phyloP scores from a whole-genome alignment of 1,140 invertebrate genomes.

The Drosophila micromelanica region DNA sequence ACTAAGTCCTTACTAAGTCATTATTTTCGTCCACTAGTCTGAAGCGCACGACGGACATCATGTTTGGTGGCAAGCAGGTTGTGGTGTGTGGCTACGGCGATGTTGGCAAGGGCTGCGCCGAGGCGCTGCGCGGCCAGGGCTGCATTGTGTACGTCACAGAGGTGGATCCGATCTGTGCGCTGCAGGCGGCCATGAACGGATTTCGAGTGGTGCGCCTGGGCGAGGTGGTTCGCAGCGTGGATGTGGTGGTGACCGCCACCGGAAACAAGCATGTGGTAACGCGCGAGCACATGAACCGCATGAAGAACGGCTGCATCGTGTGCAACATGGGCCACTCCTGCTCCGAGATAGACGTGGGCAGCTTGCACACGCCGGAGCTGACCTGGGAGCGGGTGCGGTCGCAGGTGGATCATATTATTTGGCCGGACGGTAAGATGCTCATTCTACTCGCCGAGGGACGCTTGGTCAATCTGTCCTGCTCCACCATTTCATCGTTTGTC shows the following conservation, averaged over 20 bases:
- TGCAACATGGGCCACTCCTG: slow-evolving; percentile 99
- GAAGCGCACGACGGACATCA: slow-evolving; percentile 97
- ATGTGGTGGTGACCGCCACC: slow-evolving; percentile 97
- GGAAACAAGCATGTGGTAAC: slow-evolving; percentile 98
- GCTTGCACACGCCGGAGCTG: slow-evolving; percentile 95
- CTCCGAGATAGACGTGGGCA: slow-evolving; percentile 98
- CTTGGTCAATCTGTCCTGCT: slow-evolving; percentile 97
- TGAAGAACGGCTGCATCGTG: slow-evolving; percentile 98
- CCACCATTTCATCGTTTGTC: slow-evolving; percentile 98
- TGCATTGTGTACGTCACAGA: slow-evolving; percentile 97
- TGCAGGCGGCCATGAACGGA: slow-evolving; percentile 99
- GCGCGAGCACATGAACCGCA: slow-evolving; percentile 97
- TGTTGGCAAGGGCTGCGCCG: slow-evolving; percentile 99
- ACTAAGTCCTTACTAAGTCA: too few relatives aligned
- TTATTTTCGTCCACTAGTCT: slow-evolving; percentile 85
- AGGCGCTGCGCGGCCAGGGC: slow-evolving; percentile 96
- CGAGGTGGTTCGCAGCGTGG: slow-evolving; percentile 95
- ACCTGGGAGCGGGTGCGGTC: slow-evolving; percentile 98
- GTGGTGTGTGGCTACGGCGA: slow-evolving; percentile 99
- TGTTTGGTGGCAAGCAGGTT: slow-evolving; percentile 99
- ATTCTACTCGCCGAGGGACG: slow-evolving; percentile 97
- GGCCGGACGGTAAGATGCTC: slow-evolving; percentile 95
- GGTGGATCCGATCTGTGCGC: slow-evolving; percentile 98
- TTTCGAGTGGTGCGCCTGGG: slow-evolving; percentile 96
- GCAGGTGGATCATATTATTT: slow-evolving; percentile 98